Base-by-base conservation (phyloP, 1,140 invertebrate genomes). In the Theocolax elegans region DNA sequence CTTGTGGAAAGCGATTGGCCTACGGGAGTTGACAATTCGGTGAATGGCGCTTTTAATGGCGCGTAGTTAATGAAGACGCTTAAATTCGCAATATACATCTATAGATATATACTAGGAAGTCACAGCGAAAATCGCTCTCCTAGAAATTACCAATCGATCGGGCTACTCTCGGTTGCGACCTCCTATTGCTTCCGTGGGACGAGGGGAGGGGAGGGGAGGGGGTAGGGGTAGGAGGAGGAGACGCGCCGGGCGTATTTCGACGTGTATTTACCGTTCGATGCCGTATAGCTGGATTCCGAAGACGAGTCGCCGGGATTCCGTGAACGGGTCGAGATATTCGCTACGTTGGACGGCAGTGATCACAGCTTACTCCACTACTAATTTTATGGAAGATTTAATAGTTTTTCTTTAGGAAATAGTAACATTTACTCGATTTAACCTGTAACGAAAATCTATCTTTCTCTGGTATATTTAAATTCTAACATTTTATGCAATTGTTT, bases 141-240 rank as follows among this genome's bases (percentile, higher is more conserved):
- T 31, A 46, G 53, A 66, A 66, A 56, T 54, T 44, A 40, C 40
- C 25, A 38, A 66, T 66, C 38, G 51, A 66, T 66, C 13, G 9
- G 17, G 40, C 23, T n/a, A 19, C 35, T 46, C 12, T 23, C 0
- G 4, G 10, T 2, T 2, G 12, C 44, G 25, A 58, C 21, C 19
- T 29, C 8, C 23, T 12, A 27, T 15, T 17, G 27, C 23, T 42
- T 25, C 15, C 54, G 12, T 3, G 17, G 15, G 25, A 54, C 3
- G 19, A 1, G 15, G 17, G n/a, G 48, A n/a, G n/a, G n/a, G n/a
- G n/a, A n/a, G n/a, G n/a, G n/a, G n/a, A n/a, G n/a, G n/a, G n/a
- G n/a, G n/a, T n/a, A n/a, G n/a, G n/a, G n/a, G n/a, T n/a, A n/a
- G n/a, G n/a, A n/a, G n/a, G n/a, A n/a, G 31, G 12, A 17, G 29